These are phyloP conservation scores for Drosophila peninsularis DNA, from an alignment of 2,888 invertebrate species.

Conservation along the genomic window DNA sequence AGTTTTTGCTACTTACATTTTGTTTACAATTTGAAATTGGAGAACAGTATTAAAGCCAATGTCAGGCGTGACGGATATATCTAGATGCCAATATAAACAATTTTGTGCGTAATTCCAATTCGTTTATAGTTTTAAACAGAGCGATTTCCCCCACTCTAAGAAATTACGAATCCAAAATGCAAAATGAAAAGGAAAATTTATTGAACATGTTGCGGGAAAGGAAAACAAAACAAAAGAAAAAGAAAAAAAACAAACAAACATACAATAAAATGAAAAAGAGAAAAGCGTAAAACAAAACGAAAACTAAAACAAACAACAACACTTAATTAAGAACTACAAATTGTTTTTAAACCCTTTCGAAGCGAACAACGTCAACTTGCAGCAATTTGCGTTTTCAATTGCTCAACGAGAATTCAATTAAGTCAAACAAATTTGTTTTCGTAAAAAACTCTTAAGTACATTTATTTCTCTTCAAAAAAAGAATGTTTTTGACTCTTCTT, in stretches of 20 bases:
- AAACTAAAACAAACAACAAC: conserved; percentile 27
- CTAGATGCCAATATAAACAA: conserved; percentile 53
- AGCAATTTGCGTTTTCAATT: conserved; percentile 25
- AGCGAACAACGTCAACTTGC: conserved; percentile 46
- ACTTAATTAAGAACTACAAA: conserved; percentile 54
- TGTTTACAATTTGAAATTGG: conserved; percentile 73
- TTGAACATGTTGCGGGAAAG: conserved; percentile 8
- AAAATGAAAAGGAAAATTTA: conserved; percentile 23
- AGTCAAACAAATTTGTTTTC: conserved; percentile 15
- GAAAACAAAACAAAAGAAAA: neutral
- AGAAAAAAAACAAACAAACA: conserved; percentile 19
- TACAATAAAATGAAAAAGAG: conserved; percentile 16
- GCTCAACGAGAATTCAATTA: conserved; percentile 26
- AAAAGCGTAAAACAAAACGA: conserved; percentile 21
- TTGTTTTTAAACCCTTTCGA: conserved; percentile 54
- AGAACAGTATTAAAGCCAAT: conserved; percentile 75
- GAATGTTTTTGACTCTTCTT: conserved; percentile 79
- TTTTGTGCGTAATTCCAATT: conserved; percentile 71
- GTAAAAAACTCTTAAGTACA: neutral
- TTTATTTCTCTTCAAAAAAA: conserved; percentile 64
- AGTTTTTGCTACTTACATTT: conserved; percentile 67
- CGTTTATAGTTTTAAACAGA: conserved; percentile 50
- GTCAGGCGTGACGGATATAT: conserved; percentile 59
- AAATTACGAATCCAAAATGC: neutral
- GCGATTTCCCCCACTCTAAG: conserved; percentile 6